Percentiles rank a stretch among this genome's conserved stretches.
phyloP scores from a whole-genome alignment of 2,113 vertebrate species.

The Triplophysa rosa region DNA sequence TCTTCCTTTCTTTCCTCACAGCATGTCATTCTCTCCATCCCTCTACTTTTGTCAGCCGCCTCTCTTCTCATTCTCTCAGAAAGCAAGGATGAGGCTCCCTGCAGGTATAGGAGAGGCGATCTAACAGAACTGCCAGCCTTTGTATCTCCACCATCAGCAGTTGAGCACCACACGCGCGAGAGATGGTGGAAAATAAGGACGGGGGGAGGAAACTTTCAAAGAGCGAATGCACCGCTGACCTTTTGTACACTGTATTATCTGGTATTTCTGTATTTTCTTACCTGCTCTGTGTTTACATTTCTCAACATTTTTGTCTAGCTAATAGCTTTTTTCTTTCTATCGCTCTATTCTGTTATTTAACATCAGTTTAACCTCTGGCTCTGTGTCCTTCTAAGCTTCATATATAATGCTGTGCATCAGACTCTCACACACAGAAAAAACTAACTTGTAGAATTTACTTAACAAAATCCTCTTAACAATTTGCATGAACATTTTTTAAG shows the following conservation, averaged over 20 bases:
- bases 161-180: background rate
- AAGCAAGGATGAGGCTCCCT: constrained; percentile 27
- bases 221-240: constrained; percentile 1
- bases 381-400: background rate
- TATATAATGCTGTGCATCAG: background rate
- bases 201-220: background rate
- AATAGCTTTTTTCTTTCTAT: background rate
- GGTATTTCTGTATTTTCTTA: constrained; percentile 11
- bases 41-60: constrained; percentile 22
- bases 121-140: background rate
- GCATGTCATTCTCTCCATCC: constrained; percentile 24
- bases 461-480: too few species aligned
- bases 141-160: constrained; percentile 8
- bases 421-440: background rate
- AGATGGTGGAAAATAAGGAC: background rate
- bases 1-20: constrained; percentile 9
- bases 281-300: background rate
- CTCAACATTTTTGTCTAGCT: constrained; percentile 1
- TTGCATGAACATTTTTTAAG: too few species aligned
- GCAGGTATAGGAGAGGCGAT: constrained; percentile 30
- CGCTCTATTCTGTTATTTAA: background rate
- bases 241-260: constrained; percentile 14
- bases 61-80: constrained; percentile 14
- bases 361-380: background rate
- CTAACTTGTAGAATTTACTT: too few species aligned